Base-by-base conservation (phyloP, 2,113 vertebrate genomes). In the Sander vitreus region DNA sequence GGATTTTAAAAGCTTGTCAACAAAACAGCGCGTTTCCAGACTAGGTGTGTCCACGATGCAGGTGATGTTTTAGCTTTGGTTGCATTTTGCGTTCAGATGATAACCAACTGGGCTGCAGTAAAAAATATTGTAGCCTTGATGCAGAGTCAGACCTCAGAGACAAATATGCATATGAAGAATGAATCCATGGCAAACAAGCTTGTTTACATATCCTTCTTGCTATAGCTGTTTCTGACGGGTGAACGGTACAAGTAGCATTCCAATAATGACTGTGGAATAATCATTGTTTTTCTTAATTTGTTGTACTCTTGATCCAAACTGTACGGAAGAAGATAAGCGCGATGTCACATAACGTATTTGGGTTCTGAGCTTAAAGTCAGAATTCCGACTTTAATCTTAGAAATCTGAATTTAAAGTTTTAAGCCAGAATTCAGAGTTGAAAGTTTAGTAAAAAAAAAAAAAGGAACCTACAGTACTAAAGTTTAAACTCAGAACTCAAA, bases 51-150 rank as follows among this genome's bases (percentile, higher is more conserved):
- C 63, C 71, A 60, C 5, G 0, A 45, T 58, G 66, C 79, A 79
- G 80, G 57, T 53, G 55, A 43, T 80, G 63, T 74, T 73, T 69
- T n/a, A 48, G 51, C 45, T 71, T 21, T 64, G 11, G 6, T 58
- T 43, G 30, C 45, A 54, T 54, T 73, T 55, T 48, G 23, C 67
- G 62, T 48, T 73, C 33, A 27, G 43, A 51, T 74, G 66, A 57
- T 59, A 43, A 73, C 10, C 0, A 6, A 60, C 50, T 27, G 50
- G 75, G 85, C 76, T 88, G 79, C 74, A 85, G 65, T 55, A 54
- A 78, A 53, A 60, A 60, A 85, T 73, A 50, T 90, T 90, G 92
- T 92, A 93, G 90, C 87, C 84, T 85, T 73, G 50, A 84, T 83
- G 47, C 85, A 55, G 83, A 85, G 54, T 78, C 78, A 63, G 71